Percentiles rank a stretch among this genome's conserved stretches.
These are phyloP conservation scores for Mormyrops attenuatus DNA, from an alignment of 2,797 vertebrate genomes.

Conservation along the genomic window DNA sequence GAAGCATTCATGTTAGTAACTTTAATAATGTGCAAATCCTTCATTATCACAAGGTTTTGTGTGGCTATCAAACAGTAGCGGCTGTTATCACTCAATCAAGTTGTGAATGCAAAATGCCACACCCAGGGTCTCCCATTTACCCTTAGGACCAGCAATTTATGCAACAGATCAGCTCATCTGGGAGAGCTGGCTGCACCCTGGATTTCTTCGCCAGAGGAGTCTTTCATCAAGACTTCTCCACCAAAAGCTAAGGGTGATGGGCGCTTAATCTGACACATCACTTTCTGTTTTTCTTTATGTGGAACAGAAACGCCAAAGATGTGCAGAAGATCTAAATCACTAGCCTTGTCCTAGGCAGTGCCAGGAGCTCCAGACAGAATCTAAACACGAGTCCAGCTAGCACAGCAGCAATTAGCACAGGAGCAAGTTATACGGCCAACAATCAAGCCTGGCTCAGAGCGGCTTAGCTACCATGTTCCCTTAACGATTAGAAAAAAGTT, in stretches of 20 bases:
- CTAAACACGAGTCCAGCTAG: neutral
- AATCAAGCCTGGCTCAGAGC: neutral
- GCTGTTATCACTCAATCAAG: neutral
- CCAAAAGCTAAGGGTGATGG: neutral
- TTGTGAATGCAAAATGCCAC: neutral
- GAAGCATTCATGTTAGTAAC: neutral
- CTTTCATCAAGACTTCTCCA: neutral
- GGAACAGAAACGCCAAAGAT: neutral
- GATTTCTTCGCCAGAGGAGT: neutral
- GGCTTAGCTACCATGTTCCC: neutral
- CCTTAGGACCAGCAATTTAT: neutral
- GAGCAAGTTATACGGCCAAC: neutral
- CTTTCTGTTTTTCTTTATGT: neutral
- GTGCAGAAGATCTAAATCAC: neutral
- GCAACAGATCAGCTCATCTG: neutral
- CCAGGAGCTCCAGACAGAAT: neutral
- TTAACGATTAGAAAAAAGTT: neutral
- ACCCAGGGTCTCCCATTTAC: neutral
- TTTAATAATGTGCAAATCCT: conserved; percentile 1
- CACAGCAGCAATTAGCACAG: neutral
- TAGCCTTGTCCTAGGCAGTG: neutral
- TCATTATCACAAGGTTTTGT: neutral
- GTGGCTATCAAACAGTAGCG: conserved; percentile 6
- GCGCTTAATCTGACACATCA: neutral
- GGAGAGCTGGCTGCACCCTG: neutral